Evolutionary conservation across 2,797 vertebrate genomes (phyloP).

Genomic region (Kryptopterus vitreolus): DNA sequence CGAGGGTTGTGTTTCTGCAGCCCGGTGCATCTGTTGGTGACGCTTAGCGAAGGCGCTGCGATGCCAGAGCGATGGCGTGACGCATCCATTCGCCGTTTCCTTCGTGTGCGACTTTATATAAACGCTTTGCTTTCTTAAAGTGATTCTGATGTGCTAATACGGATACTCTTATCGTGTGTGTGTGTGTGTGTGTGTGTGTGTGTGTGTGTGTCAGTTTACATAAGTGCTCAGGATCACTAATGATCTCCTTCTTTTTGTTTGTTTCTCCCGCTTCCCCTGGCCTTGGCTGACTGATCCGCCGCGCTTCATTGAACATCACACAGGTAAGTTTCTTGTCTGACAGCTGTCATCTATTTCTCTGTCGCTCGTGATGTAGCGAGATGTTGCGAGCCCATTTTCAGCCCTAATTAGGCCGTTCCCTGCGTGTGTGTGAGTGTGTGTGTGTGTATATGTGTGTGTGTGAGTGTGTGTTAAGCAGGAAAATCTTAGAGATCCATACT

Average conservation of each 20-base stretch:
- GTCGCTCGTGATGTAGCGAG: constrained; percentile 41
- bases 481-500: not conserved
- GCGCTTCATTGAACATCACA: constrained; percentile 35
- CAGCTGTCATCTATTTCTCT: constrained; percentile 38
- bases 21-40: constrained; percentile 73
- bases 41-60: constrained; percentile 65
- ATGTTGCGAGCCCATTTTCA: not conserved
- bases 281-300: constrained; percentile 44
- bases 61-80: constrained; percentile 55
- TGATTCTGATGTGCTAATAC: not conserved
- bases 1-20: constrained; percentile 67
- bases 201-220: not conserved
- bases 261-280: constrained; percentile 51
- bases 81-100: not conserved
- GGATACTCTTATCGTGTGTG: not conserved
- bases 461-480: not conserved
- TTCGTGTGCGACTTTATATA: not conserved
- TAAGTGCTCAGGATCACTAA: constrained; percentile 18
- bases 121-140: not conserved
- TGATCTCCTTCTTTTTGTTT: constrained; percentile 37
- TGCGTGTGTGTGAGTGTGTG: no score
- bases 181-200: not conserved
- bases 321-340: constrained; percentile 64
- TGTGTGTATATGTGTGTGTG: no score
- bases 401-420: not conserved